Percentiles rank a stretch among this genome's conserved stretches.
Conservation (phyloP, 2,888 invertebrate genomes). For the Chirona hameri region DNA sequence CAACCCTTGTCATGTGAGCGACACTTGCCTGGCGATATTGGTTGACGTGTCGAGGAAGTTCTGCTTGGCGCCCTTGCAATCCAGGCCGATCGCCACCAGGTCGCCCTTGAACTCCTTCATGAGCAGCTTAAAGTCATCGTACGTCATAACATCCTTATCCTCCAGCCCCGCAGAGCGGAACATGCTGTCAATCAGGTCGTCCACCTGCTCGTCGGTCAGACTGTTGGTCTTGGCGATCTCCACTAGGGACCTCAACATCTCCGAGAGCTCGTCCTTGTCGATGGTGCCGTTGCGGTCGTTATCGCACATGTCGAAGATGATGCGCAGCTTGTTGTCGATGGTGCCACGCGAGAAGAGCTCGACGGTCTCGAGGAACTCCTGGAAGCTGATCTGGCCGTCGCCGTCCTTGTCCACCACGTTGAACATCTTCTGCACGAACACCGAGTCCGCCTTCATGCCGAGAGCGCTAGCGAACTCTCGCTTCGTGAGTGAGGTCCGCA, state of each 20-base stretch:
- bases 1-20: no score
- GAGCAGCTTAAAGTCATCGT: slow-evolving; percentile 88
- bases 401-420: slow-evolving; percentile 93
- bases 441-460: slow-evolving; percentile 91
- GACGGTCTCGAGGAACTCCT: slow-evolving; percentile 89
- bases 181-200: slow-evolving; percentile 90
- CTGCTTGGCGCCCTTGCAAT: slow-evolving; percentile 92
- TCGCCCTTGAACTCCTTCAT: slow-evolving; percentile 96
- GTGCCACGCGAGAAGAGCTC: slow-evolving; percentile 86
- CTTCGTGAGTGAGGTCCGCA: slow-evolving; percentile 86
- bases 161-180: slow-evolving; percentile 87
- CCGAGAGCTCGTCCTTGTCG: slow-evolving; percentile 86
- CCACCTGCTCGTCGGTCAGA: slow-evolving; percentile 75
- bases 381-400: slow-evolving; percentile 87
- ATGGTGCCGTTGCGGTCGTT: slow-evolving; percentile 91
- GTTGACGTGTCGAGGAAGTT: slow-evolving; percentile 92
- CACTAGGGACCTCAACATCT: slow-evolving; percentile 87
- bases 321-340: slow-evolving; percentile 86
- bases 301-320: slow-evolving; percentile 97
- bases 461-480: slow-evolving; percentile 91
- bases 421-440: slow-evolving; percentile 96
- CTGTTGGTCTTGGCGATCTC: slow-evolving; percentile 88
- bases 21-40: slow-evolving; percentile 76
- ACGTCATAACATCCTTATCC: slow-evolving; percentile 83
- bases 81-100: slow-evolving; percentile 88